These are phyloP conservation scores for Lycaon pictus DNA, from an alignment of 2,113 vertebrate species.

Conservation along the genomic window DNA sequence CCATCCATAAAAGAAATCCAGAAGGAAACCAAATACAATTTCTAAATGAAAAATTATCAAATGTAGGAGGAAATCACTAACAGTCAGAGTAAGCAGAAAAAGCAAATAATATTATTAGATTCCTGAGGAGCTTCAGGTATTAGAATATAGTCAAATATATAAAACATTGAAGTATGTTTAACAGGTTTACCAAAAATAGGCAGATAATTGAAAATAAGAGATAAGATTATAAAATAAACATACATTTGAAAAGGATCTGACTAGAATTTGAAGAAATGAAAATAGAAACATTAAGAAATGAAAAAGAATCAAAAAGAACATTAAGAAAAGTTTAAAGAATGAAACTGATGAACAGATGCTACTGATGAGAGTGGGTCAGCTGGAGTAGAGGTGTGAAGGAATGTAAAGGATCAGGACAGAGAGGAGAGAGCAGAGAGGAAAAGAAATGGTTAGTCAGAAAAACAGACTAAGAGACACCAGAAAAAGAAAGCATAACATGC, in stretches of 20 bases:
- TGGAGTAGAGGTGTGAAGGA: background rate
- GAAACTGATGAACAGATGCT: background rate
- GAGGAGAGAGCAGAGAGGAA: no score
- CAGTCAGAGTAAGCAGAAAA: background rate
- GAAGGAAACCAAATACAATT: background rate
- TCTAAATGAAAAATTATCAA: background rate
- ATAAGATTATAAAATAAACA: background rate
- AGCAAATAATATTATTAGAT: background rate
- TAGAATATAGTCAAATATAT: background rate
- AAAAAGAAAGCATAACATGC: background rate
- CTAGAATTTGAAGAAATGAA: background rate
- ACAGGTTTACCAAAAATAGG: background rate
- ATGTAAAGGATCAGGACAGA: background rate
- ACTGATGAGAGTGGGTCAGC: background rate
- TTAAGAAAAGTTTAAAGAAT: background rate
- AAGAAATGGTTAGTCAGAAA: background rate
- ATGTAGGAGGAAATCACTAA: background rate
- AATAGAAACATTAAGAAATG: background rate
- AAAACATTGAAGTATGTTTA: background rate
- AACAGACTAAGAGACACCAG: background rate
- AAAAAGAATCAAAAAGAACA: background rate
- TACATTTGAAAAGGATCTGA: background rate
- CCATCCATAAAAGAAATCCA: background rate
- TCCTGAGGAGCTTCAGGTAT: background rate
- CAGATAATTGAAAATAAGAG: slow-evolving; percentile 6